Conservation (phyloP, 2,888 invertebrate species). For the Heliconius erato region DNA sequence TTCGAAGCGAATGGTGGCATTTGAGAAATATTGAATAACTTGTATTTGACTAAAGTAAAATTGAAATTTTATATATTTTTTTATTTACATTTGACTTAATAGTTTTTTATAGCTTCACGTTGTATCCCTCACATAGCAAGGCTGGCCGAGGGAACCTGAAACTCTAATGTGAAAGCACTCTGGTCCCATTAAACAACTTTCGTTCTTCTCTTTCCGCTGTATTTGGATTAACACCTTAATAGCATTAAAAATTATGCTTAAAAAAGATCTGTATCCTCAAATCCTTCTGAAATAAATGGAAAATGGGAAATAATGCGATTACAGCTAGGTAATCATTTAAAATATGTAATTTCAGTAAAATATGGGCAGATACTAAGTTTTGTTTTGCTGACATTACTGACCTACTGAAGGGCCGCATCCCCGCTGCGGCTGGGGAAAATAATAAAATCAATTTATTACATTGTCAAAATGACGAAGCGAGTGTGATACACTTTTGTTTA, state of each 20-base stretch:
- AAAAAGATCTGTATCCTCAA: no score
- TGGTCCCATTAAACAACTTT: not conserved
- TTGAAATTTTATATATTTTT: not conserved
- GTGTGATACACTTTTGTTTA: not conserved
- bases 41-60: not conserved
- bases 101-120: no score
- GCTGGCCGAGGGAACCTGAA: not conserved
- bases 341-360: no score
- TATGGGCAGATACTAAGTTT: not conserved
- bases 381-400: conserved; percentile 36
- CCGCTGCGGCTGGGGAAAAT: conserved; percentile 37
- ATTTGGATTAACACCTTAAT: no score
- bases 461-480: conserved; percentile 4
- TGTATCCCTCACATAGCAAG: no score
- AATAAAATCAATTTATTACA: conserved; percentile 29
- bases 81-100: not conserved
- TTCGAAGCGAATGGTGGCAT: not conserved
- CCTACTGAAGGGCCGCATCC: conserved; percentile 39
- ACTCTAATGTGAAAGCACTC: not conserved
- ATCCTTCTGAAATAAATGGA: no score
- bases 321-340: no score
- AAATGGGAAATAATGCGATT: no score
- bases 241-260: no score
- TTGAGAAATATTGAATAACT: not conserved
- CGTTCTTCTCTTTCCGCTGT: not conserved